Evolutionary conservation across 2,113 vertebrate species (phyloP), one percentile per base, ranked within the genome.

Genomic region (Dunckerocampus dactyliophorus): DNA sequence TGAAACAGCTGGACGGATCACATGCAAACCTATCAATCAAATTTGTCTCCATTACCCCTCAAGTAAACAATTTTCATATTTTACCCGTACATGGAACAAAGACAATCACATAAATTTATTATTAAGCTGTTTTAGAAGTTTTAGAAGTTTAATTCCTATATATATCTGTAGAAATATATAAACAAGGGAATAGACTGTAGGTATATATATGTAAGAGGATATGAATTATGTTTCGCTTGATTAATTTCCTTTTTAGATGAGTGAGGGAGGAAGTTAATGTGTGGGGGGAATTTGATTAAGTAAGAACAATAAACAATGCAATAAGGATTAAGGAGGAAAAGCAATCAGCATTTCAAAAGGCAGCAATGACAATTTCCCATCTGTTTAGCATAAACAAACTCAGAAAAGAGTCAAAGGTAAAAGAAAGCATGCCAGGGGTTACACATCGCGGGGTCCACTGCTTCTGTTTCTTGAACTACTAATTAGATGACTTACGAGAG

Each of bases 71-170:
- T 39, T n/a, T 16, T 39, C 34, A 39, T 56, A 20, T 56, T 56
- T 76, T 79, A 81, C 54, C 65, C 80, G 74, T 60, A 66, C 71
- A 69, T 28, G 24, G 5, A 28, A 28, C 24, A 28, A 28, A 28
- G 67, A 71, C 58, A 75, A 79, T 78, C 12, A 75, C 80, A 85
- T 87, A 82, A 70, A 28, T 5, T n/a, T n/a, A n/a, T n/a, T n/a
- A n/a, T n/a, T n/a, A n/a, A n/a, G n/a, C n/a, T n/a, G n/a, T n/a
- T n/a, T n/a, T n/a, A n/a, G n/a, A n/a, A n/a, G n/a, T n/a, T n/a
- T n/a, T n/a, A n/a, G n/a, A n/a, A n/a, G n/a, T n/a, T n/a, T n/a
- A n/a, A n/a, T n/a, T n/a, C n/a, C n/a, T n/a, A n/a, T n/a, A n/a
- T n/a, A n/a, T 39, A 11, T 39, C 11, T 39, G 37, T 39, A 39